A percentile compares a stretch with the other conserved stretches of the same genome.
Evolutionary conservation across 1,140 invertebrate genomes (phyloP).

Genomic region (Anagrus nilaparvatae): DNA sequence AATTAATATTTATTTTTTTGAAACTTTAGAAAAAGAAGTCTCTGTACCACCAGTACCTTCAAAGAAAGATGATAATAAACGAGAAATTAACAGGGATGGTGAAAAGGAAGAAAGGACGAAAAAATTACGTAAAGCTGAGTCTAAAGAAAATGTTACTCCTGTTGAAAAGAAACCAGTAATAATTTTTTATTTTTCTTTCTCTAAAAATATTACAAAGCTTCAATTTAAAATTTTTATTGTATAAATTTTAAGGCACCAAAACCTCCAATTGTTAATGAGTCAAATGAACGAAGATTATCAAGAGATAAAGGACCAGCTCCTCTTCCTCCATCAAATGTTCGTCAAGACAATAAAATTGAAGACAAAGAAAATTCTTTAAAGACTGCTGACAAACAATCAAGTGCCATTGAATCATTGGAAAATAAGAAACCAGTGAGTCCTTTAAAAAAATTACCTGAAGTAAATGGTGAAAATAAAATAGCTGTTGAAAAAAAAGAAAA

Average conservation of each 20-base stretch:
- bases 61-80: constrained; percentile 39
- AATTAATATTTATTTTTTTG: constrained; percentile 16
- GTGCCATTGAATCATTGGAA: constrained; percentile 18
- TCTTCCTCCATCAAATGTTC: constrained; percentile 34
- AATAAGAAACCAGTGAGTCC: constrained; percentile 12
- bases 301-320: constrained; percentile 47
- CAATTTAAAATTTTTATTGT: not conserved
- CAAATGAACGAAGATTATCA: constrained; percentile 33
- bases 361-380: constrained; percentile 28
- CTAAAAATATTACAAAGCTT: not conserved
- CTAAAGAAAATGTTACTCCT: constrained; percentile 38
- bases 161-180: constrained; percentile 44
- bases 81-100: constrained; percentile 40
- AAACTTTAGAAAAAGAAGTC: constrained; percentile 34
- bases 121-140: constrained; percentile 42
- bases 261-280: constrained; percentile 29
- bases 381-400: constrained; percentile 18
- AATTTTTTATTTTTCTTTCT: constrained; percentile 9
- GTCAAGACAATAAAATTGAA: constrained; percentile 31
- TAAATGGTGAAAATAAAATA: constrained; percentile 16
- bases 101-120: constrained; percentile 42
- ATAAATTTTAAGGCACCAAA: constrained; percentile 34
- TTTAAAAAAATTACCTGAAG: not conserved
- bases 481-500: too few relatives aligned
- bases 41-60: constrained; percentile 21